Conservation (phyloP, 2,797 vertebrate genomes). For the Tadarida brasiliensis region DNA sequence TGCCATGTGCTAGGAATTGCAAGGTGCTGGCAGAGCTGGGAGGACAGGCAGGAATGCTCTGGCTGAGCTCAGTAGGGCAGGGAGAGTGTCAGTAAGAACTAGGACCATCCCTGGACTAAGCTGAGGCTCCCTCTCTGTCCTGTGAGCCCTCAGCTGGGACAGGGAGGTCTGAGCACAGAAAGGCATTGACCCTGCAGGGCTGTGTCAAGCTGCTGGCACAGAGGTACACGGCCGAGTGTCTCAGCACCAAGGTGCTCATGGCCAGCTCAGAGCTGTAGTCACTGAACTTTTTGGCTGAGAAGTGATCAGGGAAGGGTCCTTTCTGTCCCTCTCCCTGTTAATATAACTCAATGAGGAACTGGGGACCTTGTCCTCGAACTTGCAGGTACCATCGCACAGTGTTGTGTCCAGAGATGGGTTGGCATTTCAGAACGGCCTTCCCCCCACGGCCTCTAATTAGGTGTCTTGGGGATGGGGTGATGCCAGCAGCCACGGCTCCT, state of each 20-base stretch:
- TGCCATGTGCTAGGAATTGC: no score
- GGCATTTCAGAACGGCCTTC: background rate
- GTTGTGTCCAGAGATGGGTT: background rate
- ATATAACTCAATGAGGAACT: background rate
- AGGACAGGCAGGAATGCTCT: no score
- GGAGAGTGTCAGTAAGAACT: background rate
- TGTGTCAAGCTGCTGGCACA: constrained; percentile 74
- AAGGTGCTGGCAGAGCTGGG: background rate
- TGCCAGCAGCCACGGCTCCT: background rate
- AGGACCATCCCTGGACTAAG: background rate
- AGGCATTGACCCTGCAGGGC: constrained; percentile 55
- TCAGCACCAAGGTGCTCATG: constrained; percentile 43
- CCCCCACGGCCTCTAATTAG: constrained; percentile 47
- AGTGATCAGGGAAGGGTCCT: background rate
- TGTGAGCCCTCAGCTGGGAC: no score
- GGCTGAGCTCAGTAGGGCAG: background rate
- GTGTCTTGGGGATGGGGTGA: constrained; percentile 51
- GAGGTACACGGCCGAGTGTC: constrained; percentile 49
- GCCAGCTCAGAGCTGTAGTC: background rate
- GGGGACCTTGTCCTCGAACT: background rate
- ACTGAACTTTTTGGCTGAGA: background rate
- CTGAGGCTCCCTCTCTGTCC: background rate
- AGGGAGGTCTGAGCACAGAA: no score
- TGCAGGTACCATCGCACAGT: constrained; percentile 74
- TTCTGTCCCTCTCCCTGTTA: accelerated